Base-by-base conservation (phyloP, 2,888 invertebrate genomes). In the Anodontia alba region DNA sequence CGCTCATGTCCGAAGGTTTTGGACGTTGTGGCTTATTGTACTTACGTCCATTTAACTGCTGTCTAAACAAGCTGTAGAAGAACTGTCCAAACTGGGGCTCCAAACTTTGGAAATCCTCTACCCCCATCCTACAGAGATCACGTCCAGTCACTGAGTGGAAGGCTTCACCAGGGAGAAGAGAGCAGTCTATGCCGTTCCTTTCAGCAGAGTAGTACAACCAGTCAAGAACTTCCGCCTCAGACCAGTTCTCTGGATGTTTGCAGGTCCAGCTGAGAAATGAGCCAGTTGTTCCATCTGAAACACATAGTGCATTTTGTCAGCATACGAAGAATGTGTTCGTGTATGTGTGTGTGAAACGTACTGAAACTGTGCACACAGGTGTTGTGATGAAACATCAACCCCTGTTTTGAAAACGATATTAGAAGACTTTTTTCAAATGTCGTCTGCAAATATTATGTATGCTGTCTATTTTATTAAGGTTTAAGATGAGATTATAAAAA, bases 191-290 rank as follows among this genome's bases (percentile, higher is more conserved):
- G 33, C 87, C 79, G 57, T 89, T 80, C 68, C 81, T 85, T 31
- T 88, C 88, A 0, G 88, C 90, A 20, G 89, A 84, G 54, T 84
- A 89, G 82, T 86, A 91, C 20, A 92, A 70, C 92, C 92, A 92
- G 82, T 92, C 92, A 26, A 92, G 84, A 1, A 92, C 91, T 72
- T 92, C 91, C 42, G 80, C 76, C 31, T 87, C 73, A 26, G 77
- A 84, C 92, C 92, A 92, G 80, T 88, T 88, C 73, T 91, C 90
- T 8, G 92, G 92, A 73, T 91, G 90, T 54, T 82, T 90, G 51
- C 81, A 79, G 1, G 87, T 90, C 92, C 92, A 92, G 73, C 89
- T 88, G 36, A 83, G 73, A 29, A 83, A 84, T 43, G 79, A 70
- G 20, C 15, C 15, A 17, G 46, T 26, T 38, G 81, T 75, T 68